Percentiles rank a stretch among this genome's conserved stretches.
Conservation (phyloP, 2,888 invertebrate species). For the Lymantria monacha region DNA sequence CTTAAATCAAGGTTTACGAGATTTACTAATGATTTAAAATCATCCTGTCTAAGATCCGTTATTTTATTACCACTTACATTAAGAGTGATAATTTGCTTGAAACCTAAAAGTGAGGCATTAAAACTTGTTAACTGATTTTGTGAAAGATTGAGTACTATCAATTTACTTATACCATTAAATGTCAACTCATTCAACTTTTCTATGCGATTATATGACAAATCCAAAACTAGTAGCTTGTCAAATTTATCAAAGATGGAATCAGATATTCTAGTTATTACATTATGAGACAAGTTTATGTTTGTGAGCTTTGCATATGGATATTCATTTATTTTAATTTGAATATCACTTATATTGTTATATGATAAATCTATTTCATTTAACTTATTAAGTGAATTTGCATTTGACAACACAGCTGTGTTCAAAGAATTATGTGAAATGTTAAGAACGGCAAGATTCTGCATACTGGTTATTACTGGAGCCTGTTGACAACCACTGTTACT, state of each 20-base stretch:
- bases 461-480: constrained; percentile 31
- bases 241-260: neutral
- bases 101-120: constrained; percentile 50
- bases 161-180: constrained; percentile 52
- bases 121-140: constrained; percentile 49
- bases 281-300: neutral
- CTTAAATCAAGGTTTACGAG: constrained; percentile 45
- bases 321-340: constrained; percentile 19
- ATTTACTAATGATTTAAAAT: constrained; percentile 45
- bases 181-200: constrained; percentile 35
- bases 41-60: constrained; percentile 30
- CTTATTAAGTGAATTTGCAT: constrained; percentile 24
- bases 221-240: neutral
- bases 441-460: constrained; percentile 41
- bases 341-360: constrained; percentile 45
- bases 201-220: constrained; percentile 52
- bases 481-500: constrained; percentile 32
- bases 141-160: constrained; percentile 48
- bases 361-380: constrained; percentile 53
- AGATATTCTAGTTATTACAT: neutral
- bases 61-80: constrained; percentile 51
- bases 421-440: constrained; percentile 48
- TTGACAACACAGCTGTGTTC: constrained; percentile 41
- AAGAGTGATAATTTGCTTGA: constrained; percentile 43
- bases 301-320: constrained; percentile 14